Evolutionary conservation across 2,888 invertebrate genomes (phyloP).

Genomic region (Mayetiola destructor): DNA sequence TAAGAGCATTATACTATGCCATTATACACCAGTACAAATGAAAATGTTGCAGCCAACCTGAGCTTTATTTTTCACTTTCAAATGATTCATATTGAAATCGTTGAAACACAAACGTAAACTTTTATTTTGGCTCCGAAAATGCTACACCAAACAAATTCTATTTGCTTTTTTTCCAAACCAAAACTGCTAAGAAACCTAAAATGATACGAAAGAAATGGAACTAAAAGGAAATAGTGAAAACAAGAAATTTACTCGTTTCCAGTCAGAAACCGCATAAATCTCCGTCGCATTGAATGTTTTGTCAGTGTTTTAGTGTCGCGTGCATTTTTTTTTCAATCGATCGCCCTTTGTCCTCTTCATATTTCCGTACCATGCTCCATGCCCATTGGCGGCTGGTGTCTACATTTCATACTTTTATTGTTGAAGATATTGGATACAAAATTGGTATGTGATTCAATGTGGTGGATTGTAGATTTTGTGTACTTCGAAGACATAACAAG

Average conservation of each 20-base stretch:
- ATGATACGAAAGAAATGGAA: neutral
- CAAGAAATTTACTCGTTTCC: neutral
- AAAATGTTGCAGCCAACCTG: neutral
- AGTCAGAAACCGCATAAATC: slow-evolving; percentile 7
- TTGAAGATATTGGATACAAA: too few species aligned
- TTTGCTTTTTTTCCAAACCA: neutral
- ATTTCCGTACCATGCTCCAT: neutral
- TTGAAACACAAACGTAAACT: neutral
- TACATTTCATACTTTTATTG: too few species aligned
- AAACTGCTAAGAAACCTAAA: neutral
- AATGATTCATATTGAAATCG: too few species aligned
- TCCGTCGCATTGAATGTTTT: neutral
- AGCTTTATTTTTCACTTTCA: neutral
- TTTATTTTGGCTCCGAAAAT: neutral
- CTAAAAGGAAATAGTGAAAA: neutral
- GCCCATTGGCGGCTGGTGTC: neutral
- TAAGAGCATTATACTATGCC: too few species aligned
- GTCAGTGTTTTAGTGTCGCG: neutral
- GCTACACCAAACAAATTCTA: neutral
- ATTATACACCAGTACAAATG: too few species aligned
- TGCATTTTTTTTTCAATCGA: neutral
- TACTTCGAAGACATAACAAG: neutral
- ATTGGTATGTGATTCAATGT: too few species aligned
- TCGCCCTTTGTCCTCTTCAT: neutral
- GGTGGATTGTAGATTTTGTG: neutral